Evolutionary conservation across 2,888 invertebrate species (phyloP), one percentile per base, ranked within the genome.

Genomic region (Poecilobothrus nobilitatus): DNA sequence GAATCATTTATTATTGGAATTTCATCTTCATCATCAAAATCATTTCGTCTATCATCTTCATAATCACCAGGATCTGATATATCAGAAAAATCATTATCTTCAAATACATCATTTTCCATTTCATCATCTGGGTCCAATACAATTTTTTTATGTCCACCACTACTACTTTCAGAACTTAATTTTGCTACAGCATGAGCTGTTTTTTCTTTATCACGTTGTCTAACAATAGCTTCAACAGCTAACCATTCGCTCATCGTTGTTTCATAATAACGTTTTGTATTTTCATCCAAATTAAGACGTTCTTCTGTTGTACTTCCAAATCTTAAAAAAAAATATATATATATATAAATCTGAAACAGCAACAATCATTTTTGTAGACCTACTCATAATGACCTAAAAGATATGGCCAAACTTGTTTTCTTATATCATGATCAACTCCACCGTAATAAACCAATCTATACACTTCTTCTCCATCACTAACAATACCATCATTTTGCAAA

Each of bases 171-270:
- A 21, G 89, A 88, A 68, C 90, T 91, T n/a, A 94, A 83, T 76
- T 94, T 89, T 8, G 94, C 94, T 67, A 94, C 88, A 63, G 93
- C 94, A 12, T 90, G 89, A 0, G 93, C 94, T 71, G 92, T 91
- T 64, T 88, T 89, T 78, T 93, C 93, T 71, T 89, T 88, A 75
- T 95, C 94, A 9, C 88, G 82, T 77, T 93, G 92, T 66, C 88
- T 83, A 0, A 96, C 94, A 71, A 96, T 95, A 0, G 95, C 95
- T 78, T 97, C 97, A 0, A 96, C 94, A 0, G 95, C 94, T 70
- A 95, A 80, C 97, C 97, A 97, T 79, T 96, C 95, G 0, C 95
- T 94, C 92, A 96, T 94, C 1, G 91, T 92, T 8, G 91, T 91
- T 80, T 96, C 95, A 75, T 94, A 95, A 70, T 88, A 87, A 64